Conservation (phyloP, 2,797 vertebrate species). For the Cirrhinus molitorella region DNA sequence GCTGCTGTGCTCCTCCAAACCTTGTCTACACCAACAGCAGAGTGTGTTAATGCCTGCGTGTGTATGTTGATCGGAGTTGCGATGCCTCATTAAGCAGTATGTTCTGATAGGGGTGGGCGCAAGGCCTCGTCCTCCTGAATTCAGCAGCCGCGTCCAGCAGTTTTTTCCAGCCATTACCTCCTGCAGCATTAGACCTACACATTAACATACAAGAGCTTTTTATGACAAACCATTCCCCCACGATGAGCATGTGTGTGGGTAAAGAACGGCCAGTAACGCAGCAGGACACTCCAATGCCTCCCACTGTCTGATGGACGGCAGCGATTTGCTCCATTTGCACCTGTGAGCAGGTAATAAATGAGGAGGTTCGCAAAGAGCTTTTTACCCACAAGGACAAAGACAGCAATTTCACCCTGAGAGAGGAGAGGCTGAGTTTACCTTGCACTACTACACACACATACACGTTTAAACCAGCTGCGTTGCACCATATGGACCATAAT, state of each 20-base stretch:
- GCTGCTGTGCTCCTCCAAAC: conserved; percentile 46
- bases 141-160: conserved; percentile 40
- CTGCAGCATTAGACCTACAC: conserved; percentile 48
- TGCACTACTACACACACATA: conserved; percentile 40
- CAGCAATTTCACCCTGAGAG: conserved; percentile 56
- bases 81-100: conserved; percentile 57
- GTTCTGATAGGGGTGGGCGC: conserved; percentile 16
- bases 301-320: conserved; percentile 56
- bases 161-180: conserved; percentile 55
- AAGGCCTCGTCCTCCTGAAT: conserved; percentile 39
- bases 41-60: conserved; percentile 33
- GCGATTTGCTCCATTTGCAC: conserved; percentile 60
- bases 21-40: conserved; percentile 26
- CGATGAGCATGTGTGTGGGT: conserved; percentile 19
- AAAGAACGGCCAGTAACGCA: conserved; percentile 38
- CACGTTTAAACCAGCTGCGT: conserved; percentile 33
- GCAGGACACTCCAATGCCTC: conserved; percentile 44
- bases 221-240: conserved; percentile 43
- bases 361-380: conserved; percentile 50
- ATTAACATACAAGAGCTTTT: conserved; percentile 57
- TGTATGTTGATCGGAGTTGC: conserved; percentile 32
- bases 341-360: conserved; percentile 59
- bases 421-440: conserved; percentile 34
- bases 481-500: conserved; percentile 49
- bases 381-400: conserved; percentile 58